Percentiles rank a stretch among this genome's conserved stretches.
These are phyloP conservation scores for Climacteris rufus DNA, from an alignment of 2,113 vertebrate genomes.

Conservation along the genomic window DNA sequence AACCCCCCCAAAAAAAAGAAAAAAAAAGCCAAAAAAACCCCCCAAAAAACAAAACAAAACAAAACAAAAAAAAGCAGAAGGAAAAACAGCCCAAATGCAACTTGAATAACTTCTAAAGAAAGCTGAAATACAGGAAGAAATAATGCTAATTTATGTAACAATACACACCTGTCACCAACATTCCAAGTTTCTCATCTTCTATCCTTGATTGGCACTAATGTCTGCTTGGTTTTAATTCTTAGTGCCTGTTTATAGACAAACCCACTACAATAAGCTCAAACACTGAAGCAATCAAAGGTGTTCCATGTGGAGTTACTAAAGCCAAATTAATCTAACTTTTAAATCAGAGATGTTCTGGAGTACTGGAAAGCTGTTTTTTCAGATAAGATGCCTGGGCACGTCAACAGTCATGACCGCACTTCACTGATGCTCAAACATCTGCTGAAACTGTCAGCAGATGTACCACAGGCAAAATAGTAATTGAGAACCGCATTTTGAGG, in stretches of 20 bases:
- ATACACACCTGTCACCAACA: not conserved
- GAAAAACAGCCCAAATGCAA: not conserved
- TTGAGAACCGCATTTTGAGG: not conserved
- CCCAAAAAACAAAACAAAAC: not conserved
- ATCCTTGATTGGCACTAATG: not conserved
- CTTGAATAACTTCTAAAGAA: not conserved
- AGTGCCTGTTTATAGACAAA: not conserved
- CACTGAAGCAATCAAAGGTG: not conserved
- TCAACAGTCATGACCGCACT: not conserved
- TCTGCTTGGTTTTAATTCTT: not conserved
- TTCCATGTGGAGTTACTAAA: not conserved
- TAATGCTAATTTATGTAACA: not conserved
- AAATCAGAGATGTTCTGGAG: not conserved
- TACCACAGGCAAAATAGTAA: not conserved
- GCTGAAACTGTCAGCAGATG: not conserved
- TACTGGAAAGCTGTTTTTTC: not conserved
- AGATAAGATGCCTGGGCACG: not conserved
- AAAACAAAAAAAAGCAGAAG: not conserved
- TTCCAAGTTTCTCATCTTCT: not conserved
- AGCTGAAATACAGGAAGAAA: not conserved
- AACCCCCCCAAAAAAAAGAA: not conserved
- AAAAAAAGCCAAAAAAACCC: not conserved
- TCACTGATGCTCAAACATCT: not conserved
- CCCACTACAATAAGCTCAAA: not conserved
- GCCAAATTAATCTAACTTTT: not conserved